Percentiles rank a stretch among this genome's conserved stretches.
phyloP scores from a whole-genome alignment of 1,140 invertebrate species.

The Sinella curviseta region DNA sequence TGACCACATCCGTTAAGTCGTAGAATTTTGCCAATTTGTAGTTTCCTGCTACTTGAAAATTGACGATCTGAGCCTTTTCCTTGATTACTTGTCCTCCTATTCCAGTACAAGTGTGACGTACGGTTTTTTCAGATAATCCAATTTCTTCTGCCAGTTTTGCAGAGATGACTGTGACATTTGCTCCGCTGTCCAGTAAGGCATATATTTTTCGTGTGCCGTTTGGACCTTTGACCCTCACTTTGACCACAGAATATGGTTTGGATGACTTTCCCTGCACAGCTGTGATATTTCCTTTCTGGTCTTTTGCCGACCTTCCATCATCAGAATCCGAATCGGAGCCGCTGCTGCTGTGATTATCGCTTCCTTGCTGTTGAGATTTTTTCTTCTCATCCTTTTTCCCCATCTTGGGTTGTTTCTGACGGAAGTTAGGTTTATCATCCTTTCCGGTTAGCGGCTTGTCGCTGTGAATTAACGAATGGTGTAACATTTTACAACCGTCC shows the following conservation, averaged over 20 bases:
- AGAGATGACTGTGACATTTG: not conserved
- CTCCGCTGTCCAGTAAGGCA: not conserved
- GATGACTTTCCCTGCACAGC: too few relatives aligned
- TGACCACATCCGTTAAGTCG: not conserved
- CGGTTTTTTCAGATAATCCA: not conserved
- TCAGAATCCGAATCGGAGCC: not conserved
- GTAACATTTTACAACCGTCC: not conserved
- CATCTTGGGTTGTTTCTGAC: too few relatives aligned
- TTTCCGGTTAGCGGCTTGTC: too few relatives aligned
- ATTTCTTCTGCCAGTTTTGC: not conserved
- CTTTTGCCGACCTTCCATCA: not conserved
- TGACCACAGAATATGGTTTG: not conserved
- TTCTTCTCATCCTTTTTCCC: too few relatives aligned
- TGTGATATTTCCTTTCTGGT: not conserved
- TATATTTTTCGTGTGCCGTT: not conserved
- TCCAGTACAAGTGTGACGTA: not conserved
- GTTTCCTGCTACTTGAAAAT: not conserved
- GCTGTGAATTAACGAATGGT: not conserved
- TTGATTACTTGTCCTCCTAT: not conserved
- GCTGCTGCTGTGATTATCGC: not conserved
- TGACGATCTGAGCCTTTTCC: not conserved
- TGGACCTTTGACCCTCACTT: not conserved
- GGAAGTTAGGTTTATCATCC: too few relatives aligned
- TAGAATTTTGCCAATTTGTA: not conserved
- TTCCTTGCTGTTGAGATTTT: not conserved